Base-by-base conservation (phyloP, 2,888 invertebrate species). In the Apeira syringaria region DNA sequence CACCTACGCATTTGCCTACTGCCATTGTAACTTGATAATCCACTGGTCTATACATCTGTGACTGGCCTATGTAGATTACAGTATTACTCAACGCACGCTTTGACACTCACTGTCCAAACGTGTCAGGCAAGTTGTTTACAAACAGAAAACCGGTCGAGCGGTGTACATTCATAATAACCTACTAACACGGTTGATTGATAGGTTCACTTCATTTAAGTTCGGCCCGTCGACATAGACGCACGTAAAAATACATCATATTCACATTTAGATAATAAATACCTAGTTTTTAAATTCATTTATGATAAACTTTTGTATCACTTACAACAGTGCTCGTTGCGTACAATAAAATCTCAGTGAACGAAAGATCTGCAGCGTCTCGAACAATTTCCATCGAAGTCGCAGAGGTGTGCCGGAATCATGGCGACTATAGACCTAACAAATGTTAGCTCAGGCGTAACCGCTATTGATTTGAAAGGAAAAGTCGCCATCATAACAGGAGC, bases 401-500 rank as follows among this genome's bases (percentile, higher is more conserved):
- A 15, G 15, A 15, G 4, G 4, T 3, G 15, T 15, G 15, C 2
- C 2, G 4, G 15, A 15, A 15, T 15, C 15, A 43, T 43, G 43
- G 22, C 18, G 0, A 24, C 27, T 4, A n/a, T 17, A 36, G 42
- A 36, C 11, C 5, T 22, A 8, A 36, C 31, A 8, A 27, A 9
- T 3, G 10, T 8, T 7, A 30, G 17, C 2, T 22, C 32, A 2
- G 24, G 32, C 8, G 5, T 43, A 8, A 20, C n/a, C 7, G 28
- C 25, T 1, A 73, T 80, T 68, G 71, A 78, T 55, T 68, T 80
- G 47, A 66, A 64, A 17, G 72, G 74, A 7, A 78, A 77, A 64
- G 71, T 75, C 3, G 75, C 68, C 5, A 68, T 82, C 18, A 68
- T 81, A 4, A 81, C 80, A 7, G 80, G 81, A 1, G 73, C 76